phyloP scores from a whole-genome alignment of 2,113 vertebrate genomes.

The Xyrauchen texanus region DNA sequence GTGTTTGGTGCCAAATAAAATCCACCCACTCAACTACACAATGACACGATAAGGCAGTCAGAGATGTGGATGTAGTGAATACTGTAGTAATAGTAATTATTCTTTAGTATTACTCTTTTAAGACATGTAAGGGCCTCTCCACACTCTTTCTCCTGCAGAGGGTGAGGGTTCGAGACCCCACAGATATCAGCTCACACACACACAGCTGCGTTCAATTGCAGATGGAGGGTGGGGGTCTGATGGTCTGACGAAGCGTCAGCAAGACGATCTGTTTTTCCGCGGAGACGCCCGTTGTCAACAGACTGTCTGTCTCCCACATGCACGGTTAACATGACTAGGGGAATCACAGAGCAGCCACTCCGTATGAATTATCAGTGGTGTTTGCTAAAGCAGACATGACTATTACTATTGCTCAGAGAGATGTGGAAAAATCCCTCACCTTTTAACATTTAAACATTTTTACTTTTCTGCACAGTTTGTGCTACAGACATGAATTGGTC shows the following conservation, averaged over 20 bases:
- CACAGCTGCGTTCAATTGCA: slow-evolving; percentile 62
- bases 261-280: slow-evolving; percentile 24
- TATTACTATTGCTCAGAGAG: too few species aligned
- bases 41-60: not conserved
- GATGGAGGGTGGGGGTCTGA: slow-evolving; percentile 47
- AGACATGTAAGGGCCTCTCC: too few species aligned
- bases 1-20: slow-evolving; percentile 11
- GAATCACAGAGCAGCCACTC: not conserved
- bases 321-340: too few species aligned
- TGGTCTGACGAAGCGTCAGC: slow-evolving; percentile 13
- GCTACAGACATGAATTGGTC: too few species aligned
- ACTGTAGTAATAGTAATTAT: not conserved
- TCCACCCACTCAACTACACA: slow-evolving; percentile 16
- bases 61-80: not conserved
- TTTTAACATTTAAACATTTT: too few species aligned
- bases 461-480: too few species aligned
- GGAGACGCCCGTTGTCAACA: slow-evolving; percentile 30
- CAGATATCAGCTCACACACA: slow-evolving; percentile 51
- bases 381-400: too few species aligned
- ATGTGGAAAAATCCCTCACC: too few species aligned
- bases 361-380: not conserved
- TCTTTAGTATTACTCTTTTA: not conserved
- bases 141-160: not conserved
- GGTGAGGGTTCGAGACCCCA: slow-evolving; percentile 50
- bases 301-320: slow-evolving; percentile 13